Conservation (phyloP, 2,113 vertebrate species). For the Paramisgurnus dabryanus region DNA sequence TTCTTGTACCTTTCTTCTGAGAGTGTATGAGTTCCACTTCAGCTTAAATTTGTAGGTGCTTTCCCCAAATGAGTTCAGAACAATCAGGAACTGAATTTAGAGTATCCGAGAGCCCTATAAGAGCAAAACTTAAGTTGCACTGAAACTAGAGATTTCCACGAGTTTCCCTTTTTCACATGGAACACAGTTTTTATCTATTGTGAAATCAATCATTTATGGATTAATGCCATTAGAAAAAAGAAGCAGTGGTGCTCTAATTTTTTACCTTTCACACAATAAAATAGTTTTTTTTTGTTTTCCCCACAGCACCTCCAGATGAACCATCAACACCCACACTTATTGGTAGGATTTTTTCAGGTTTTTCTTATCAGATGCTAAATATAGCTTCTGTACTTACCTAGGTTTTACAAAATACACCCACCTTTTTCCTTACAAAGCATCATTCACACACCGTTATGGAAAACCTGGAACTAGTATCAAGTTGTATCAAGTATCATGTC, state of each 20-base stretch:
- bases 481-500: no score
- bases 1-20: no score
- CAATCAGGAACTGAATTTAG: constrained; percentile 22
- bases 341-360: constrained; percentile 62
- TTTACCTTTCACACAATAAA: not conserved
- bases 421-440: not conserved
- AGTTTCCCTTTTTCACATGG: constrained; percentile 39
- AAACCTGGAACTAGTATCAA: not conserved
- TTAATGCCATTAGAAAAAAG: not conserved
- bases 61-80: constrained; percentile 66
- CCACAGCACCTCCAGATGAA: constrained; percentile 54
- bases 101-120: constrained; percentile 47
- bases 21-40: constrained; percentile 35
- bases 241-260: not conserved
- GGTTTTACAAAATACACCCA: not conserved
- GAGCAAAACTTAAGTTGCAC: constrained; percentile 62
- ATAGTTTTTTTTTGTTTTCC: not conserved
- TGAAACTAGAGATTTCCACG: constrained; percentile 62
- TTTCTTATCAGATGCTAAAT: not conserved
- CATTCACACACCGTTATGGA: not conserved
- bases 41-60: constrained; percentile 63
- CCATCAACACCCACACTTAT: constrained; percentile 50
- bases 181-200: constrained; percentile 10
- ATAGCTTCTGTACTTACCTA: not conserved
- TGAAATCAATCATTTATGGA: constrained; percentile 5